A percentile compares a stretch with the other conserved stretches of the same genome.
phyloP scores from a whole-genome alignment of 2,113 vertebrate species.

The Corynorhinus townsendii region DNA sequence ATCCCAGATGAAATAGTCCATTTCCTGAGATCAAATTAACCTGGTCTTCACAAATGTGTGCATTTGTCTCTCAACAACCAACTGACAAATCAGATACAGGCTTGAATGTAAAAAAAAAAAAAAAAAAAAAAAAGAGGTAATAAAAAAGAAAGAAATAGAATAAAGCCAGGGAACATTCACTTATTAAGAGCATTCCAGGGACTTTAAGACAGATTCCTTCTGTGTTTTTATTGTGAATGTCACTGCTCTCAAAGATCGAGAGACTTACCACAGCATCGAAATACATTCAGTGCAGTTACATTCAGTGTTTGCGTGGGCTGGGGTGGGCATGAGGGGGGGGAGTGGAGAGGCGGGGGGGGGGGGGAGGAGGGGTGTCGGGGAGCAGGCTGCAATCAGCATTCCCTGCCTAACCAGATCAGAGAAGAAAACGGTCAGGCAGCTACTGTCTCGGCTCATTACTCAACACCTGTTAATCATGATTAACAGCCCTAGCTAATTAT shows the following conservation, averaged over 20 bases:
- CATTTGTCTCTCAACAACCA: slow-evolving; percentile 49
- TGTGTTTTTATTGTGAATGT: slow-evolving; percentile 55
- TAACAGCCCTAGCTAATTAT: slow-evolving; percentile 81
- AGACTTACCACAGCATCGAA: slow-evolving; percentile 62
- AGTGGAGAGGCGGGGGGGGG: accelerated
- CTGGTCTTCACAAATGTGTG: slow-evolving; percentile 7
- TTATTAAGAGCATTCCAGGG: slow-evolving; percentile 48
- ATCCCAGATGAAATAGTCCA: not conserved
- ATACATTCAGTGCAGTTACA: slow-evolving; percentile 49
- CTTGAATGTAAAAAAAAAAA: slow-evolving; percentile 29
- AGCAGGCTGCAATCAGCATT: slow-evolving; percentile 50
- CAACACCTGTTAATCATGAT: slow-evolving; percentile 85
- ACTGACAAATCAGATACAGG: not conserved
- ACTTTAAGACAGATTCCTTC: slow-evolving; percentile 54
- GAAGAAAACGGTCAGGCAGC: slow-evolving; percentile 78
- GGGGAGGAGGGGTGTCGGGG: no score
- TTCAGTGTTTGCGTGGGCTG: not conserved
- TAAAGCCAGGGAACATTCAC: not conserved
- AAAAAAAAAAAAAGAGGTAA: slow-evolving; percentile 37
- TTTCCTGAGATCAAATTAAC: not conserved
- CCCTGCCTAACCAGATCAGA: slow-evolving; percentile 74
- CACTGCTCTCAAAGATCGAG: slow-evolving; percentile 49
- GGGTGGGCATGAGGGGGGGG: no score
- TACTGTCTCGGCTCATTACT: slow-evolving; percentile 83
- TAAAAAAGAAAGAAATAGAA: not conserved